phyloP scores from a whole-genome alignment of 2,888 invertebrate species.

The Caenorhabditis macrosperma region DNA sequence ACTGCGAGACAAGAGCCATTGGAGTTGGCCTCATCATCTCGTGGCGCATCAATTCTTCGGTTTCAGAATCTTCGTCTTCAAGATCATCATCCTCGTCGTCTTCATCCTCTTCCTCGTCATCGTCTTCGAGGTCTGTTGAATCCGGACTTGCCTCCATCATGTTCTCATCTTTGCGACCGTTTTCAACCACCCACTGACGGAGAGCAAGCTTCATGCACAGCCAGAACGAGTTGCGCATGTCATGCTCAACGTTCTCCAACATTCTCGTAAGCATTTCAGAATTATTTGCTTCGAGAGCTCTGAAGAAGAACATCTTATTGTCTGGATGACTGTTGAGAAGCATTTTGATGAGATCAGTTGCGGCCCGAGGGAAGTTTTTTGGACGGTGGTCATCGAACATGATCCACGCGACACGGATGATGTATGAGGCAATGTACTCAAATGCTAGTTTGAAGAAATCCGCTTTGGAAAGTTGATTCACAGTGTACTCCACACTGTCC shows the following conservation, averaged over 20 bases:
- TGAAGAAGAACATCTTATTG: conserved; percentile 40
- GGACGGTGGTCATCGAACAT: conserved; percentile 56
- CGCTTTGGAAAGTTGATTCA: background rate
- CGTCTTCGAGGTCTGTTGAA: conserved; percentile 49
- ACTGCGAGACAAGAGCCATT: conserved; percentile 20
- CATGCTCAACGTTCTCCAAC: conserved; percentile 45
- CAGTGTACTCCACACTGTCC: conserved; percentile 37
- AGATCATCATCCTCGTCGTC: conserved; percentile 48
- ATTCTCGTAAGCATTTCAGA: conserved; percentile 37
- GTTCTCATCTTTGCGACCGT: conserved; percentile 36
- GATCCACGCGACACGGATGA: conserved; percentile 38
- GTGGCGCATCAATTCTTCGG: conserved; percentile 38
- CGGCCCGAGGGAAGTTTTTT: conserved; percentile 39
- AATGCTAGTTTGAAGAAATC: conserved; percentile 40
- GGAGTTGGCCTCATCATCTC: conserved; percentile 24
- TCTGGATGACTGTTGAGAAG: conserved; percentile 29
- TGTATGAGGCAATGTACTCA: conserved; percentile 32
- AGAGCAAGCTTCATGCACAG: conserved; percentile 40
- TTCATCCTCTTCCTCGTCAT: conserved; percentile 42
- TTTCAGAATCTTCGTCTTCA: conserved; percentile 55
- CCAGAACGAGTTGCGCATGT: conserved; percentile 50
- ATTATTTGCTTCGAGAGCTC: conserved; percentile 26
- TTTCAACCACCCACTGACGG: conserved; percentile 38
- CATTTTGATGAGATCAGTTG: conserved; percentile 37
- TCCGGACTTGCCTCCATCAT: conserved; percentile 39